Base-by-base conservation (phyloP, 1,140 invertebrate genomes). In the Psilanteris sp. region DNA sequence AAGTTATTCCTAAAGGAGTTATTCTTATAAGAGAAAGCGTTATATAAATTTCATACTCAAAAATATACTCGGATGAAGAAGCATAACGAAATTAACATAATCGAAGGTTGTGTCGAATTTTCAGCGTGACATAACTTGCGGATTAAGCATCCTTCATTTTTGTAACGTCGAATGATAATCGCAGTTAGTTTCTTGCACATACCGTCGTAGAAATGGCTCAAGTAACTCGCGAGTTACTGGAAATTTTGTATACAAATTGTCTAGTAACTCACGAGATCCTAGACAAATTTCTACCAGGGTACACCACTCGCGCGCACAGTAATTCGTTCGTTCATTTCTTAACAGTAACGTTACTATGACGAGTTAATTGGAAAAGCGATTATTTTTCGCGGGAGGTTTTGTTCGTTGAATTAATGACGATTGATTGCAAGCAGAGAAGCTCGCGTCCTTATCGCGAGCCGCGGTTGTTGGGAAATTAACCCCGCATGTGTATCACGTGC, bases 11-110 rank as follows among this genome's bases (percentile, higher is more conserved):
- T 54, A 2, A 4, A 32, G 37, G 27, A 64, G 50, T 54, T 36
- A 66, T 52, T 54, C 37, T 46, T 26, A 27, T 24, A 22, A 29
- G 50, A 55, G 64, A 68, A 55, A 68, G 64, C 37, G 32, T 67
- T 67, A 67, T 44, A 44, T 68, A 68, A 68, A 57, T 26, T 39
- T 7, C 7, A 41, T 26, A 13, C 15, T 26, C 41, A n/a, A 39
- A 44, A 55, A 54, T n/a, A 9, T 26, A 1, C 13, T 22, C 4
- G 9, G 26, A 39, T 32, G 46, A 43, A 37, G 41, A 64, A 32
- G 31, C 16, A 24, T 32, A 41, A 34, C 13, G 16, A 15, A 67
- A 31, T 55, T 14, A 37, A 9, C 3, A 20, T 2, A 18, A 29
- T 9, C 22, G 46, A 67, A 55, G 62, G 50, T 67, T 13, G 9